Conservation (phyloP, 2,797 vertebrate genomes). For the Gymnothorax reevesii region DNA sequence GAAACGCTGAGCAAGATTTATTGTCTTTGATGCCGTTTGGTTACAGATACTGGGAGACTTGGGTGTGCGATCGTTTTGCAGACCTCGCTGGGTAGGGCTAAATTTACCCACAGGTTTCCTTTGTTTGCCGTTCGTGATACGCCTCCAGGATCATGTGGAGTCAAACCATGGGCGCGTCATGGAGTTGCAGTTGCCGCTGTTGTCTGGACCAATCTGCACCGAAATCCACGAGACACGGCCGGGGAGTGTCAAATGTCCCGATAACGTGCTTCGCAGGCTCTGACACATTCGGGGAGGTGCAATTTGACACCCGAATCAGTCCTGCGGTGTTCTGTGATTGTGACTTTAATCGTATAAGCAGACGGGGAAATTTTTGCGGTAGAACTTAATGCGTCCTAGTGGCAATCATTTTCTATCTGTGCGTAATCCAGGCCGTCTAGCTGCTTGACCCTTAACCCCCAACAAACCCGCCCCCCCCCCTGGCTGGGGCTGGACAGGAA, state of each 20-base stretch:
- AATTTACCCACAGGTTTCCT: neutral
- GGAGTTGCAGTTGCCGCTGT: neutral
- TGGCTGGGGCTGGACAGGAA: neutral
- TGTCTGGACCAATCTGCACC: neutral
- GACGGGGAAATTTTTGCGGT: neutral
- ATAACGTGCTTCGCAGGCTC: neutral
- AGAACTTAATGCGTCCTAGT: neutral
- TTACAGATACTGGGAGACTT: neutral
- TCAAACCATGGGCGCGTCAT: neutral
- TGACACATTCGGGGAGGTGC: neutral
- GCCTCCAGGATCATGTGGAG: neutral
- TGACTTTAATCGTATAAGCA: neutral
- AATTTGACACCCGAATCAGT: constrained; percentile 1
- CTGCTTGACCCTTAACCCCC: neutral
- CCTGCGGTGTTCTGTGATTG: neutral
- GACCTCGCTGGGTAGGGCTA: neutral
- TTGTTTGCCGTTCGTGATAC: neutral
- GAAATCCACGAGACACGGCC: neutral
- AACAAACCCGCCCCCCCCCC: neutral
- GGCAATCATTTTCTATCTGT: neutral
- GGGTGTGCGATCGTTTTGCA: neutral
- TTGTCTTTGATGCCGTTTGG: neutral
- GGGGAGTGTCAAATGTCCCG: neutral
- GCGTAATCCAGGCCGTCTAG: neutral
- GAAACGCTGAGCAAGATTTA: neutral